These are phyloP conservation scores for Dromius quadrimaculatus DNA, from an alignment of 2,888 invertebrate genomes.

Conservation along the genomic window DNA sequence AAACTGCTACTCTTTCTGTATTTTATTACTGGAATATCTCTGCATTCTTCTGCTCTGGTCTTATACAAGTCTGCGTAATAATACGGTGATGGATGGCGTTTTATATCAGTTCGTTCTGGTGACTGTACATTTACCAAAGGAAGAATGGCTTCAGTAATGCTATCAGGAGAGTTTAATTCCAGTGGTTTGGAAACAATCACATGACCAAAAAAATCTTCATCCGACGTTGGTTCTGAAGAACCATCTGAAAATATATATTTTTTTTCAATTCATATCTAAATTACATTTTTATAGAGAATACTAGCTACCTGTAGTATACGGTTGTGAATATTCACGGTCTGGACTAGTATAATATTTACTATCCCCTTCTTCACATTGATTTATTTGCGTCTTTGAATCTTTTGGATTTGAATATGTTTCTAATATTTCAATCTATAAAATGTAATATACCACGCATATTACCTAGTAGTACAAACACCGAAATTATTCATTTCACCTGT, in stretches of 20 bases:
- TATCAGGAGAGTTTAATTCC: constrained; percentile 78
- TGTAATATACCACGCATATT: constrained; percentile 14
- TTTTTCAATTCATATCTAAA: constrained; percentile 44
- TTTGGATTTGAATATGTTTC: constrained; percentile 82
- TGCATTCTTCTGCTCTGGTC: constrained; percentile 61
- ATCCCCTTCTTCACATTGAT: constrained; percentile 64
- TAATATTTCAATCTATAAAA: constrained; percentile 76
- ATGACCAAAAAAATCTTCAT: constrained; percentile 65
- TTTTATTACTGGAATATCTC: constrained; percentile 57
- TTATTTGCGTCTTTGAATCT: constrained; percentile 69
- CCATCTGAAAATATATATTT: constrained; percentile 58
- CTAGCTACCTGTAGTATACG: constrained; percentile 69
- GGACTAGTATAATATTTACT: constrained; percentile 68
- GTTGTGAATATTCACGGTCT: constrained; percentile 71
- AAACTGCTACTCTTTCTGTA: constrained; percentile 62
- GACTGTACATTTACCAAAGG: constrained; percentile 67
- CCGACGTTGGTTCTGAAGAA: constrained; percentile 65
- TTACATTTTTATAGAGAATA: constrained; percentile 7
- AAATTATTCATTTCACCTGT: constrained; percentile 66
- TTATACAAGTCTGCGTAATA: constrained; percentile 85
- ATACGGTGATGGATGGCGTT: constrained; percentile 84
- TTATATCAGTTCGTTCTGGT: constrained; percentile 69
- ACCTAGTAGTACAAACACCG: background rate
- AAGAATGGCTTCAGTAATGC: constrained; percentile 70
- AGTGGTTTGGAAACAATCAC: constrained; percentile 64